These are phyloP conservation scores for Chrysomallon squamiferum DNA, from an alignment of 1,140 invertebrate genomes.

Conservation along the genomic window DNA sequence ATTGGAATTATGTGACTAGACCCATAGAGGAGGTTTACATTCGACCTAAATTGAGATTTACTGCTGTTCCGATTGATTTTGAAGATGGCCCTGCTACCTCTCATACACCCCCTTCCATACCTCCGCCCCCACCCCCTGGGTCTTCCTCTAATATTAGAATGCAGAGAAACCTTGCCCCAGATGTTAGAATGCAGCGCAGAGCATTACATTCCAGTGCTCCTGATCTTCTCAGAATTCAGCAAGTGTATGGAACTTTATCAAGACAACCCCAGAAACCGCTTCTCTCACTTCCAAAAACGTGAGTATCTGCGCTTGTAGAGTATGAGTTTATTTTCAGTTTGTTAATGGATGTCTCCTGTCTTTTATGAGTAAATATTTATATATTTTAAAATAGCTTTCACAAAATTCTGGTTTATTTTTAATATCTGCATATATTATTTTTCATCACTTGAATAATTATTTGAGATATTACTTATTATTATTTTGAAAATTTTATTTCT, in stretches of 20 bases:
- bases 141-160: too few relatives aligned
- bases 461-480: too few relatives aligned
- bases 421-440: too few relatives aligned
- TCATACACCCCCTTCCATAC: slow-evolving; percentile 17
- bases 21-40: slow-evolving; percentile 43
- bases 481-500: too few relatives aligned
- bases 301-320: too few relatives aligned
- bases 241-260: slow-evolving; percentile 44
- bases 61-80: slow-evolving; percentile 51
- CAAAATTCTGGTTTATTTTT: too few relatives aligned
- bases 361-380: too few relatives aligned
- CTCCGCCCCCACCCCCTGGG: slow-evolving; percentile 22
- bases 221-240: slow-evolving; percentile 41
- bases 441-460: too few relatives aligned
- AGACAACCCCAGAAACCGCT: neutral
- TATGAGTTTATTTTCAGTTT: too few relatives aligned
- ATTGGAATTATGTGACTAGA: slow-evolving; percentile 37
- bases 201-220: slow-evolving; percentile 43
- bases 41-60: slow-evolving; percentile 34
- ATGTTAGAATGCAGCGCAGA: slow-evolving; percentile 27
- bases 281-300: neutral
- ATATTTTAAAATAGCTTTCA: too few relatives aligned
- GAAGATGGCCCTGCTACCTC: slow-evolving; percentile 30
- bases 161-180: too few relatives aligned
- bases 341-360: too few relatives aligned